Percentiles rank a stretch among this genome's conserved stretches.
Evolutionary conservation across 2,797 vertebrate species (phyloP).

Genomic region (Aldrovandia affinis): DNA sequence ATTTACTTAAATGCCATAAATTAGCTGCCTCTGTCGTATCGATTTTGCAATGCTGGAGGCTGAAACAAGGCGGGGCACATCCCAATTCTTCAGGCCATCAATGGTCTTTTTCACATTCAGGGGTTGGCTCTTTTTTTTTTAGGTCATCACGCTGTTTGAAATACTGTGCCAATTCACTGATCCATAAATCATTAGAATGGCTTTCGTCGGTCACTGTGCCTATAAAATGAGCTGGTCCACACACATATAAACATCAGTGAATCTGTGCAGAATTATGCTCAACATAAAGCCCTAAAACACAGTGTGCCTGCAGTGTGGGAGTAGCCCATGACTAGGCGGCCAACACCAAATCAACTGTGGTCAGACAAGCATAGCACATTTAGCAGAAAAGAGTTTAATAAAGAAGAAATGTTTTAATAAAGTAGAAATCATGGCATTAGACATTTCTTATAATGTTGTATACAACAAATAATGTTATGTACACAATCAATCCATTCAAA

Average conservation of each 20-base stretch:
- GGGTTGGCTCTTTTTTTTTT: background rate
- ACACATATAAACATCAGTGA: background rate
- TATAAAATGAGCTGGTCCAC: background rate
- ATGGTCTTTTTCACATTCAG: background rate
- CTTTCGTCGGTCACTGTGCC: too few relatives aligned
- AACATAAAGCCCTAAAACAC: background rate
- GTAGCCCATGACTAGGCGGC: background rate
- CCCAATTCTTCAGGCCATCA: too few relatives aligned
- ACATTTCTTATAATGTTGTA: too few relatives aligned
- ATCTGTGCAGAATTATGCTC: background rate
- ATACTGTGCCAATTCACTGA: background rate
- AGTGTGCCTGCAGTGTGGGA: background rate
- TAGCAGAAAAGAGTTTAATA: background rate
- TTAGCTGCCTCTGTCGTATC: background rate
- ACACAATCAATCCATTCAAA: too few relatives aligned
- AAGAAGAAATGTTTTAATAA: too few relatives aligned
- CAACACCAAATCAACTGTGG: background rate
- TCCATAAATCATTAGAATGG: background rate
- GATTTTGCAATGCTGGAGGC: background rate
- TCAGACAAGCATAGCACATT: background rate
- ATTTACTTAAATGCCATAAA: background rate
- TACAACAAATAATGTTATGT: too few relatives aligned
- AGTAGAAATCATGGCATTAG: too few relatives aligned
- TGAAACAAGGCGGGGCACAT: too few relatives aligned
- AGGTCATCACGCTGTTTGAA: background rate